These are phyloP conservation scores for Pandemis corylana DNA, from an alignment of 2,888 invertebrate genomes.

Conservation along the genomic window DNA sequence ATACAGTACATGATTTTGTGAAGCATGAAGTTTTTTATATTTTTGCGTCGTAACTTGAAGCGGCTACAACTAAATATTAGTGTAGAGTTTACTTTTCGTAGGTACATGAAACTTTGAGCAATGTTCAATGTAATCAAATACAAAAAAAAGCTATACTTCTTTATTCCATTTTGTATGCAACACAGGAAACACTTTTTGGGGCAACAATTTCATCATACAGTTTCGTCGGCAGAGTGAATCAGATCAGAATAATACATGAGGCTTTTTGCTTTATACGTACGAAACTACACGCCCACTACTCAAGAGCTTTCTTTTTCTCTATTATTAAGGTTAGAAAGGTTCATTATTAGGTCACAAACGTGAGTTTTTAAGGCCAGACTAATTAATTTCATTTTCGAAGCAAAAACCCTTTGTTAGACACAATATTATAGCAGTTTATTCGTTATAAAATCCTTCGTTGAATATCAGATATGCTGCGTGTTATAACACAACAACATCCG, in stretches of 20 bases:
- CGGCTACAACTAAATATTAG: too few relatives aligned
- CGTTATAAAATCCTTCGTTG: too few relatives aligned
- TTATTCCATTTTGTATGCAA: background rate
- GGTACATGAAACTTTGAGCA: too few relatives aligned
- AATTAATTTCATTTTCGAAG: background rate
- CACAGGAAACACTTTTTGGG: background rate
- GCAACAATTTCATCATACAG: constrained; percentile 15
- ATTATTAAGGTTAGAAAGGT: background rate
- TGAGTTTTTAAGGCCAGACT: background rate
- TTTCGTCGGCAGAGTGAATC: constrained; percentile 15
- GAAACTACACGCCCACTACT: background rate
- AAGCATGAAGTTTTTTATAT: too few relatives aligned
- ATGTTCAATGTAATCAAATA: background rate
- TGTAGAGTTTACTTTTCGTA: too few relatives aligned
- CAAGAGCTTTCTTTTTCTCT: background rate
- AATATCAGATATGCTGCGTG: too few relatives aligned
- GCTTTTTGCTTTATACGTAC: constrained; percentile 10
- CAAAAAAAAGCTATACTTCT: background rate
- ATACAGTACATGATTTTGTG: too few relatives aligned
- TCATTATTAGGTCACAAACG: background rate
- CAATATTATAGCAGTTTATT: too few relatives aligned
- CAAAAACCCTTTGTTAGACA: too few relatives aligned
- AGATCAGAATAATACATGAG: constrained; percentile 22
- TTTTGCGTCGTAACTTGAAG: too few relatives aligned
- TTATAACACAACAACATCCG: too few relatives aligned